phyloP scores from a whole-genome alignment of 1,140 invertebrate species.

The Limonius californicus region DNA sequence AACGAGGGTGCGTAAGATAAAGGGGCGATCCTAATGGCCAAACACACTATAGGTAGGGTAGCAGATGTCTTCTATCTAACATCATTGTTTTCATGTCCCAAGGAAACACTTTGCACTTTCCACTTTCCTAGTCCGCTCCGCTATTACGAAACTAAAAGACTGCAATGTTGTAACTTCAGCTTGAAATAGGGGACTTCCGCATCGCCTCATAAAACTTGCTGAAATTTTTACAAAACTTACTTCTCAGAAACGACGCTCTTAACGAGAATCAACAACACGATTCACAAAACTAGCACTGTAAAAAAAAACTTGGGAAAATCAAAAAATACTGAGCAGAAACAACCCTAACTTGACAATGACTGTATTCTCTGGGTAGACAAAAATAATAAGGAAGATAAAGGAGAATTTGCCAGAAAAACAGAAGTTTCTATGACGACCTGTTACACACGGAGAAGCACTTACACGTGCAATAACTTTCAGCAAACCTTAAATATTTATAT shows the following conservation, averaged over 20 bases:
- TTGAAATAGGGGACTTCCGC: constrained; percentile 14
- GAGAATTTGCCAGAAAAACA: too few relatives aligned
- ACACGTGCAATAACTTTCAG: too few relatives aligned
- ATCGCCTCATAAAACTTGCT: not conserved
- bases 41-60: constrained; percentile 20
- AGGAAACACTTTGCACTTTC: constrained; percentile 36
- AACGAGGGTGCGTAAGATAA: constrained; percentile 7
- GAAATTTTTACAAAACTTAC: not conserved
- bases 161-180: constrained; percentile 19
- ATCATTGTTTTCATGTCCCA: constrained; percentile 35
- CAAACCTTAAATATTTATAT: too few relatives aligned
- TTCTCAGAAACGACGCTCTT: not conserved
- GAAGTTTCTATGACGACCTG: too few relatives aligned
- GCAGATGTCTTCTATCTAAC: constrained; percentile 30
- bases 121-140: constrained; percentile 22
- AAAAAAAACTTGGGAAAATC: too few relatives aligned
- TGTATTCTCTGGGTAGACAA: too few relatives aligned
- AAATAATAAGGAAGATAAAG: too few relatives aligned
- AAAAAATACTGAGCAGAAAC: too few relatives aligned
- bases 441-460: too few relatives aligned
- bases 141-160: constrained; percentile 32
- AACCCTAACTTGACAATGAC: too few relatives aligned
- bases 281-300: not conserved
- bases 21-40: constrained; percentile 9
- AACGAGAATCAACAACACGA: not conserved